Base-by-base conservation (phyloP, 2,113 vertebrate genomes). In the Albula goreensis region DNA sequence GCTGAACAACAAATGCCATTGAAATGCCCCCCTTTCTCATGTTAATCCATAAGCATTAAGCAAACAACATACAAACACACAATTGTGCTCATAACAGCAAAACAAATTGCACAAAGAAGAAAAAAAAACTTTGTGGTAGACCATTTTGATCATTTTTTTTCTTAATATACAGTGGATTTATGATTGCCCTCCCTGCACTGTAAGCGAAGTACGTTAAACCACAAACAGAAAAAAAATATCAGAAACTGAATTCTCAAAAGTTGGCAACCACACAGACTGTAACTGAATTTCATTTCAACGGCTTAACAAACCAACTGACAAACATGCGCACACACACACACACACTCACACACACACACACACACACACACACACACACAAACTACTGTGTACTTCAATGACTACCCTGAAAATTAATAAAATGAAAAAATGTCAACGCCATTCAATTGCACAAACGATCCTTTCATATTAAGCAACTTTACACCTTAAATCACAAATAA, bases 231-330 rank as follows among this genome's bases (percentile, higher is more conserved):
- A 92, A 85, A 91, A 87, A 92, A 83, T 49, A 90, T 87, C 90
- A 91, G 89, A 91, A 90, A 89, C 83, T 79, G 89, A 92, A 88
- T 92, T 89, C 89, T 91, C 85, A 83, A 89, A 89, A 85, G 84
- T 87, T 86, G 85, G 86, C 89, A 93, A 94, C 94, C 93, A 93
- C 95, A 94, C 52, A 82, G 81, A 81, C 80, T 89, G 81, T 86
- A 83, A 51, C 91, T 87, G 31, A 88, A 92, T 92, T 89, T 89
- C 92, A 92, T 92, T 91, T 41, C 31, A 93, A 92, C 87, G 85
- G 89, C 91, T 93, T 92, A 94, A 95, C 93, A 95, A 94, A 90
- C 88, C 89, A 93, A 94, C 93, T 22, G 93, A 92, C 88, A 88
- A 88, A 89, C 93, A 93, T 87, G 11, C 57, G 60, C 15, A 2